Evolutionary conservation across 2,888 invertebrate genomes (phyloP), one percentile per base, ranked within the genome.

Genomic region (Allygus modestus): DNA sequence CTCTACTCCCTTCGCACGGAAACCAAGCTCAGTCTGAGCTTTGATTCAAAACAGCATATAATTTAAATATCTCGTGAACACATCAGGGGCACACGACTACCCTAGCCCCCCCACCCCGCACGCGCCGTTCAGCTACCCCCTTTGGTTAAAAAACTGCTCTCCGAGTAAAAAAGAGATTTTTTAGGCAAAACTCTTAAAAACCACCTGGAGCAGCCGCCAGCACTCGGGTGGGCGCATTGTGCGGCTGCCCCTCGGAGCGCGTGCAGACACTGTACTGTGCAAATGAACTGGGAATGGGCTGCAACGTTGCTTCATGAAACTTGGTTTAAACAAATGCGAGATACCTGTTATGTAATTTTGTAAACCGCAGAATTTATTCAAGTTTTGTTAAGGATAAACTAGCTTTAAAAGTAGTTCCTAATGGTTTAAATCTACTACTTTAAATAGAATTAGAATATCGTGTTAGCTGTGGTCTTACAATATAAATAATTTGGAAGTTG

Each of bases 101-200:
- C 54, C 51, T 43, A 26, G 51, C 77, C 7, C 31, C 31, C 51
- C 51, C 33, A 20, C 58, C 79, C 41, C 2, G 33, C 79, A 33
- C 79, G 58, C 58, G 81, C 65, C 58, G 58, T 17, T 33, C 84
- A 46, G 51, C 65, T 65, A 46, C 65, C 58, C 28, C 26, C 28
- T 54, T 31, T 33, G 28, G 33, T 33, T 81, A 83, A 75, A 82
- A 82, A 82, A 82, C 82, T 65, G 33, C 82, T 71, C 82, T 69
- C n/a, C 51, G 41, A 31, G 28, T 61, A 71, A 82, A 82, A 82
- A 82, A 82, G 31, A 46, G 26, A 46, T 82, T 82, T 82, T 82
- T 82, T 82, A 82, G 61, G 69, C 51, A 82, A 82, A 82, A 82
- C 82, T 82, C 82, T 82, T 46, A 69, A 82, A 82, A 82, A 82